Evolutionary conservation across 1,140 invertebrate genomes (phyloP).

Genomic region (Nasonia giraulti): DNA sequence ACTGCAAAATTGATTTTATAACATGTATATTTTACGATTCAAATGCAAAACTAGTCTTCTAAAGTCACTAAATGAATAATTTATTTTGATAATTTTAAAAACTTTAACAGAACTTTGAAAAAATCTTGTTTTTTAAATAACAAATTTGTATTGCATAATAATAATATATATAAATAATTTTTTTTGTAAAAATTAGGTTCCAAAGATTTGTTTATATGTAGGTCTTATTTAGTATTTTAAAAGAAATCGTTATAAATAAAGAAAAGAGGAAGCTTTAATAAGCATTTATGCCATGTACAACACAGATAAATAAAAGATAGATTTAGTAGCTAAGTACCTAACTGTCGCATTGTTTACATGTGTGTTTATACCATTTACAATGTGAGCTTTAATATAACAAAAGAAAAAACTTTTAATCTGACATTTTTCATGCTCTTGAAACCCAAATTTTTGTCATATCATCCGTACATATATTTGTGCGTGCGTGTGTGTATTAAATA

Average conservation of each 20-base stretch:
- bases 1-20: constrained; percentile 31
- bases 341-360: constrained; percentile 10
- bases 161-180: no score
- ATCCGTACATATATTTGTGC: constrained; percentile 32
- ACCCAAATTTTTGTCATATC: constrained; percentile 48
- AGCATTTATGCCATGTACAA: constrained; percentile 6
- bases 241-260: constrained; percentile 11
- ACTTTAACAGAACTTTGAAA: constrained; percentile 25
- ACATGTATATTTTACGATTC: constrained; percentile 19
- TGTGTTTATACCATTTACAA: constrained; percentile 47
- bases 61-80: constrained; percentile 36
- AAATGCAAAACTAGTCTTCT: constrained; percentile 32
- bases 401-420: constrained; percentile 33
- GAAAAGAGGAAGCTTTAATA: constrained; percentile 28
- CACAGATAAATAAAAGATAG: not conserved
- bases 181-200: not conserved
- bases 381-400: constrained; percentile 38
- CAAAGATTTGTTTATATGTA: not conserved
- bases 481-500: constrained; percentile 18
- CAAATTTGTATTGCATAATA: not conserved
- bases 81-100: constrained; percentile 19
- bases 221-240: not conserved
- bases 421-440: constrained; percentile 45
- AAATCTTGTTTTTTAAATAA: constrained; percentile 49
- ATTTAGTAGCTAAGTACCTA: not conserved